Base-by-base conservation (phyloP, 1,140 invertebrate genomes). In the Trichomalopsis sarcophagae region DNA sequence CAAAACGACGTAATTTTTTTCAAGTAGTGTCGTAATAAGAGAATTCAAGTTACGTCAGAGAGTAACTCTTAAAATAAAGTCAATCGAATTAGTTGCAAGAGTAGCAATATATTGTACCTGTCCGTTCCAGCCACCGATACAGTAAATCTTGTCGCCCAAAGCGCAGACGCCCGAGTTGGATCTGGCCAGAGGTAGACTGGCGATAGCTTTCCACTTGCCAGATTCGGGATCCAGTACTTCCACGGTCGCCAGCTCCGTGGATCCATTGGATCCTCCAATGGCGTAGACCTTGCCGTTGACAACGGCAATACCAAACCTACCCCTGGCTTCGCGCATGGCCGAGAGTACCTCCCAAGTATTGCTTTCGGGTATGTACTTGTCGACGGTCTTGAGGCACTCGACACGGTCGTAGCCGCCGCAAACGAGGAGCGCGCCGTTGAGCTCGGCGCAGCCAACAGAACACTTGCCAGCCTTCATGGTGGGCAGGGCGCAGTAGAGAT, bases 371-470 rank as follows among this genome's bases (percentile, higher is more conserved):
- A 96, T 94, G 91, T 97, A 98, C 27, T 94, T 94, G 92, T 98
- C 97, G 2, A 96, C 96, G 21, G 94, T 94, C 81, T 95, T 95
- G 71, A 98, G 92, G 90, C 97, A 98, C 90, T 98, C 97, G 23
- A 96, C 96, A 71, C 97, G 94, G 91, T 98, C 97, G 91, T 98
- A 98, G 11, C 97, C 97, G 91, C 97, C 96, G 91, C 96, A 96
- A 30, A 97, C 96, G 85, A 97, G 91, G 1, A 97, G 91, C 75
- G 94, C 94, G 36, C 95, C 95, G 84, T 96, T 94, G 21, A 96
- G 90, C 87, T 96, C 95, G 44, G 95, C 95, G 83, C 96, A 95
- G 11, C 97, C 97, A 77, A 96, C 94, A n/a, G 96, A 95, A 92
- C 96, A 97, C 85, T 96, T 94, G 7, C 95, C 94, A 44, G 93